phyloP scores from a whole-genome alignment of 1,140 invertebrate genomes.

The Drosophila bipectinata region DNA sequence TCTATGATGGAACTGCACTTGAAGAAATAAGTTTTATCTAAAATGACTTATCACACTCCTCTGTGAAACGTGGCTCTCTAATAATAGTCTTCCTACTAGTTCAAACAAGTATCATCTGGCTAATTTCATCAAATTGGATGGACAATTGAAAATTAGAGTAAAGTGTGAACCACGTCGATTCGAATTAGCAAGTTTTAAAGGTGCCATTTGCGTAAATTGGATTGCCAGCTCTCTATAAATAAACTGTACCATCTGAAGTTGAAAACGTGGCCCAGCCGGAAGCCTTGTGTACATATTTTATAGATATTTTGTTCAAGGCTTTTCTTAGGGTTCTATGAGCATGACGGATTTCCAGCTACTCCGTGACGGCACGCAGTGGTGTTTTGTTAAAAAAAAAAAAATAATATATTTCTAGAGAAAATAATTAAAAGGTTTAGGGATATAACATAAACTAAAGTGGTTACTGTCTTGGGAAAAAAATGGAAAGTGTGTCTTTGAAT shows the following conservation, averaged over 20 bases:
- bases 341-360: conserved; percentile 62
- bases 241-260: neutral
- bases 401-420: neutral
- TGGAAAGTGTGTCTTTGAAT: too few relatives aligned
- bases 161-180: conserved; percentile 26
- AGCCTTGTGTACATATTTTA: conserved; percentile 51
- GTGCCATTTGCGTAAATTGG: conserved; percentile 43
- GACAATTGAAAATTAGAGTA: neutral
- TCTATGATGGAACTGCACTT: neutral
- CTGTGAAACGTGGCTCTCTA: conserved; percentile 51
- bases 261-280: conserved; percentile 10
- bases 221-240: conserved; percentile 22
- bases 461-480: too few relatives aligned
- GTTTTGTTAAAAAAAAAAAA: conserved; percentile 1
- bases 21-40: neutral
- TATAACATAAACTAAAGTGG: neutral
- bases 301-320: neutral
- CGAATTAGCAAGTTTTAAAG: conserved; percentile 18
- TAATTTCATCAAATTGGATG: neutral
- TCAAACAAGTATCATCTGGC: conserved; percentile 1
- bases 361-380: conserved; percentile 64
- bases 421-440: conserved; percentile 15
- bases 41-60: conserved; percentile 30
- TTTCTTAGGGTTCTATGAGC: conserved; percentile 24
- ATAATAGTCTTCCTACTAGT: conserved; percentile 37